Base-by-base conservation (phyloP, 2,888 invertebrate species). In the Acheta domesticus region DNA sequence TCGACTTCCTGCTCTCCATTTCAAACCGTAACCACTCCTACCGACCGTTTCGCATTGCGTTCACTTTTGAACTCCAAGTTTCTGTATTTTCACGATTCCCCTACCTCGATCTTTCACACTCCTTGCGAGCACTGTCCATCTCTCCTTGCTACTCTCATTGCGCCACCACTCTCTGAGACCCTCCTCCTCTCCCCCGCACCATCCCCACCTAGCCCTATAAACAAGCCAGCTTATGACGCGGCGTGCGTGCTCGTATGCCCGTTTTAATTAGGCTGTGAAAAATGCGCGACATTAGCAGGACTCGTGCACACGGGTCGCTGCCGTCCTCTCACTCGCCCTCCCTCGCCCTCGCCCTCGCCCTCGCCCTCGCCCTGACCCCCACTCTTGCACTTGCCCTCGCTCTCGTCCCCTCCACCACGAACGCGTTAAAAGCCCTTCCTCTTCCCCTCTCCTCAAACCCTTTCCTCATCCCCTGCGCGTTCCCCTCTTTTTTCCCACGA, bases 171-270 rank as follows among this genome's bases (percentile, higher is more conserved):
- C 62, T 62, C 62, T n/a, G 16, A 62, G n/a, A 12, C 16, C 62
- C 62, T 62, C 3, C 62, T 12, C n/a, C n/a, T 62, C 62, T 5
- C 62, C 62, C 16, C 14, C n/a, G 3, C 16, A 0, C 8, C 62
- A 12, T 62, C 5, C 62, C 12, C n/a, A 8, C 62, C 62, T 8
- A 14, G n/a, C n/a, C n/a, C 62, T n/a, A 62, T 62, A 62, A 62
- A 62, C 62, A 62, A 16, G 16, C 62, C 62, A 62, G 62, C 62
- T 62, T 62, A 62, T 62, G 62, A 62, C 62, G 62, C 62, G 62
- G 62, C 62, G 36, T n/a, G 16, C 62, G 14, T 5, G 62, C 62
- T 62, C 62, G n/a, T 62, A 14, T n/a, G 62, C 16, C 62, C 62
- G 62, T 62, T 62, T 62, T 62, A 62, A 62, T 62, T 62, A 62